Conservation (phyloP, 2,113 vertebrate species). For the Condylura cristata region DNA sequence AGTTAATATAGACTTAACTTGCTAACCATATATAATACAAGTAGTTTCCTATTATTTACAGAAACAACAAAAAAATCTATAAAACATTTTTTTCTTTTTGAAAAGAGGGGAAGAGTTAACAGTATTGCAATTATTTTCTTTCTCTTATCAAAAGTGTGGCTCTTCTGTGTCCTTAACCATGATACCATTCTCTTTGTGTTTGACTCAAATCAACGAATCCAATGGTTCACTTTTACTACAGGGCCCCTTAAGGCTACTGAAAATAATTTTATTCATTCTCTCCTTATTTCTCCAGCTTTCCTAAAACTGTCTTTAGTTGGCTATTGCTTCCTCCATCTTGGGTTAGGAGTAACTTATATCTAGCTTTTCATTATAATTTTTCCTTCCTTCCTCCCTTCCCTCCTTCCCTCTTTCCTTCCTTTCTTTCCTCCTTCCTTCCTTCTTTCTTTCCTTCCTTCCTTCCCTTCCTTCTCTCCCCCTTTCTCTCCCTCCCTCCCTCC, state of each 20-base stretch:
- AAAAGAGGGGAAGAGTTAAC: background rate
- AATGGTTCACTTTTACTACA: background rate
- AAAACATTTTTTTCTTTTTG: too few relatives aligned
- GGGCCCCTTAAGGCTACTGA: background rate
- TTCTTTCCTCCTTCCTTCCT: too few relatives aligned
- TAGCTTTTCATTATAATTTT: background rate
- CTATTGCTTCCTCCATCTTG: background rate
- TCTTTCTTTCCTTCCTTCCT: too few relatives aligned
- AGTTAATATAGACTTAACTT: background rate
- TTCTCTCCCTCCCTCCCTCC: too few relatives aligned
- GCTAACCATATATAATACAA: background rate
- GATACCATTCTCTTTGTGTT: background rate
- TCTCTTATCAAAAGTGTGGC: background rate
- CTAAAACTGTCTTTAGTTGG: background rate
- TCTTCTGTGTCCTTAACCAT: constrained; percentile 16
- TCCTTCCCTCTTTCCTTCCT: too few relatives aligned
- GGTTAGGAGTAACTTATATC: background rate
- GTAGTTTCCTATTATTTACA: background rate
- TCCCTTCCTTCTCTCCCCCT: too few relatives aligned
- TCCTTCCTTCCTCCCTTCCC: background rate
- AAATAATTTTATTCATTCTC: background rate
- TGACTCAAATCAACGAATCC: constrained; percentile 33
- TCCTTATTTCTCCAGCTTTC: background rate
- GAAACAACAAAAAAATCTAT: background rate
- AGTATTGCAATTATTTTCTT: background rate